These are phyloP conservation scores for Mythimna lalbum DNA, from an alignment of 2,888 invertebrate species.

Conservation along the genomic window DNA sequence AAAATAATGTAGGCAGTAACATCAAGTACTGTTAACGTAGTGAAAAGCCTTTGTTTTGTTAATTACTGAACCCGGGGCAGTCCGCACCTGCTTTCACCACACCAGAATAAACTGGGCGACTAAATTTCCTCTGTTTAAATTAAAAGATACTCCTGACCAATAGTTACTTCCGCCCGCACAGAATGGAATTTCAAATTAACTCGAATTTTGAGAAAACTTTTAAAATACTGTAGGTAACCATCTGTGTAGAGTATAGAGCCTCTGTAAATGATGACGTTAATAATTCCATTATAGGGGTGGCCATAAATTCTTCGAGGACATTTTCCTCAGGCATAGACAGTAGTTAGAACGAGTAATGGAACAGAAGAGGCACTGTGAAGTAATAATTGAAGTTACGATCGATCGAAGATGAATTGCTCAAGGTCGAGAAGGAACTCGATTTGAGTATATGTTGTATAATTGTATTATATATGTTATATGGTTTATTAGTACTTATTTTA, in stretches of 20 bases:
- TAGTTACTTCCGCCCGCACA: constrained; percentile 70
- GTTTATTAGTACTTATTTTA: too few relatives aligned
- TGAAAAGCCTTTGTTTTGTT: constrained; percentile 86
- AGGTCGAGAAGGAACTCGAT: not conserved
- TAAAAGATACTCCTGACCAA: constrained; percentile 82
- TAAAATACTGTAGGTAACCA: constrained; percentile 45
- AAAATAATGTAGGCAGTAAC: constrained; percentile 80
- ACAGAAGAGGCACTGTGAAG: constrained; percentile 41
- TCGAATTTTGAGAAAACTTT: constrained; percentile 64
- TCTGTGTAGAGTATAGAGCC: constrained; percentile 18
- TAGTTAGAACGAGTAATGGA: constrained; percentile 62
- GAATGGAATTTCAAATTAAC: constrained; percentile 73
- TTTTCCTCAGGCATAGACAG: constrained; percentile 54
- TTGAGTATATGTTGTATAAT: too few relatives aligned
- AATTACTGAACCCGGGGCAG: constrained; percentile 82
- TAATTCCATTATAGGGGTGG: constrained; percentile 60
- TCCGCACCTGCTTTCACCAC: constrained; percentile 83
- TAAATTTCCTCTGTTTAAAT: constrained; percentile 83
- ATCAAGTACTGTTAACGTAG: constrained; percentile 82
- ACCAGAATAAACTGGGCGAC: constrained; percentile 81
- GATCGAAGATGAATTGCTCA: constrained; percentile 3
- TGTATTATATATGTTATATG: too few relatives aligned
- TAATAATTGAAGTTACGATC: constrained; percentile 57
- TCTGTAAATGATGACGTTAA: constrained; percentile 62
- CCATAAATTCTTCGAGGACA: constrained; percentile 58